phyloP scores from a whole-genome alignment of 2,797 vertebrate species.

The Chelidonichthys spinosus region DNA sequence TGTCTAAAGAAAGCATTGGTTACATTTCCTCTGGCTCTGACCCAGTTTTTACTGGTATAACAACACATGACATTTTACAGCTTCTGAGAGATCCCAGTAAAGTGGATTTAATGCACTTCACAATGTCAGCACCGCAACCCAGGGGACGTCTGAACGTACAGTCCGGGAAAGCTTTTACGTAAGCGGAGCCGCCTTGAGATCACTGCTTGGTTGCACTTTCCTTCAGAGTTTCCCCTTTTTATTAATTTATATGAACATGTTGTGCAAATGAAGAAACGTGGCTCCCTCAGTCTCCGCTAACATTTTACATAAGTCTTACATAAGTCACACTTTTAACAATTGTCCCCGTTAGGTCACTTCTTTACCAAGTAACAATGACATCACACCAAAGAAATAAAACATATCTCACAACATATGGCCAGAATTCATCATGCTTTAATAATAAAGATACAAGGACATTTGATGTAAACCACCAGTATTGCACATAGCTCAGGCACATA shows the following conservation, averaged over 20 bases:
- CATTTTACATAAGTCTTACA: conserved; percentile 9
- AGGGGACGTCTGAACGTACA: conserved; percentile 48
- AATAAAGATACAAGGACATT: conserved; percentile 82
- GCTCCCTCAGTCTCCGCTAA: background rate
- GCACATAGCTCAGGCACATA: conserved; percentile 87
- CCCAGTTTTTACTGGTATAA: conserved; percentile 40
- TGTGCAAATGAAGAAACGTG: background rate
- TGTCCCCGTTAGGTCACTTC: background rate
- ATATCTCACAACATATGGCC: conserved; percentile 14
- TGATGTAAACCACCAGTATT: conserved; percentile 83
- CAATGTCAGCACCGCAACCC: conserved; percentile 50
- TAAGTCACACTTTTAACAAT: conserved; percentile 16
- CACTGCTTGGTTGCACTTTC: conserved; percentile 3
- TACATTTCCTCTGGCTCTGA: conserved; percentile 36
- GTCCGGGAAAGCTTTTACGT: conserved; percentile 58
- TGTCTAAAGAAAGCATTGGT: background rate
- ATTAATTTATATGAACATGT: conserved; percentile 64
- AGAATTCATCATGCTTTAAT: conserved; percentile 87
- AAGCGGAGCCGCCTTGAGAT: conserved; percentile 40
- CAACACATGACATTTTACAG: conserved; percentile 35
- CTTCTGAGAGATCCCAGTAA: conserved; percentile 38
- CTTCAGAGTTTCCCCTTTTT: conserved; percentile 14
- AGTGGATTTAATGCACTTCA: conserved; percentile 64
- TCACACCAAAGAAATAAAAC: background rate
- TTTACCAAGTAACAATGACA: background rate